These are phyloP conservation scores for Geococcyx californianus DNA, from an alignment of 2,113 vertebrate species.

Conservation along the genomic window DNA sequence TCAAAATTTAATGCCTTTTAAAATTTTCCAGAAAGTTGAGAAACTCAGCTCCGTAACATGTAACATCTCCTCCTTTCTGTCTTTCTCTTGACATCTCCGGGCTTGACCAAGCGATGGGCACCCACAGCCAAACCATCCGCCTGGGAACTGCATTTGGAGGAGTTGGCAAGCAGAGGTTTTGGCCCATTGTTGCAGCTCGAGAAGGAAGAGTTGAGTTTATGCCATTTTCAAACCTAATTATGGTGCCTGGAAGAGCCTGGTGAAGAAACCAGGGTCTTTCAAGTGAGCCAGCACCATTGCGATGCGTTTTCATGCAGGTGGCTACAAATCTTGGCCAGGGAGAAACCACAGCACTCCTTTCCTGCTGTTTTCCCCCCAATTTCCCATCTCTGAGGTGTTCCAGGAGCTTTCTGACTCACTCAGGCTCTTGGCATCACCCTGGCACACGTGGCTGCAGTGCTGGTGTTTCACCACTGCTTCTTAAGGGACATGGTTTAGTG, in stretches of 20 bases:
- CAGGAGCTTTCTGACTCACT: not conserved
- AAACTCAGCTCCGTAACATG: accelerated
- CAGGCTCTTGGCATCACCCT: accelerated
- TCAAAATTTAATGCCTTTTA: slow-evolving; percentile 10
- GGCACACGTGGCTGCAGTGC: accelerated
- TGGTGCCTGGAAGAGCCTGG: not conserved
- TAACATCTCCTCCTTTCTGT: not conserved
- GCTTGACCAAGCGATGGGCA: not conserved
- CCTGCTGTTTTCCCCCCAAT: not conserved
- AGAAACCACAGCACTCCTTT: not conserved
- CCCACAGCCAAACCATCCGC: not conserved
- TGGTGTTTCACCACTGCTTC: not conserved
- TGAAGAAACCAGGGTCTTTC: not conserved
- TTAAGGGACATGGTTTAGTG: not conserved
- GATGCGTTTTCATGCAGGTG: not conserved
- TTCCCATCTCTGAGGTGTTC: not conserved
- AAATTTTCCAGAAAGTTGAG: not conserved
- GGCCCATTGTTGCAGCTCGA: accelerated
- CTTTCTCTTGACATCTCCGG: not conserved
- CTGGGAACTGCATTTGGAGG: accelerated
- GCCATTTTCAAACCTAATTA: not conserved
- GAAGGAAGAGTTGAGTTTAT: not conserved
- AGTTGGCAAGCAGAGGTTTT: accelerated
- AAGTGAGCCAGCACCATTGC: too few relatives aligned
- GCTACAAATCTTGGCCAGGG: not conserved